Percentiles rank a stretch among this genome's conserved stretches.
Evolutionary conservation across 37 sponge, comb jelly and placozoan genomes (phyloP).

Genomic region (Lycopodina hypogea): DNA sequence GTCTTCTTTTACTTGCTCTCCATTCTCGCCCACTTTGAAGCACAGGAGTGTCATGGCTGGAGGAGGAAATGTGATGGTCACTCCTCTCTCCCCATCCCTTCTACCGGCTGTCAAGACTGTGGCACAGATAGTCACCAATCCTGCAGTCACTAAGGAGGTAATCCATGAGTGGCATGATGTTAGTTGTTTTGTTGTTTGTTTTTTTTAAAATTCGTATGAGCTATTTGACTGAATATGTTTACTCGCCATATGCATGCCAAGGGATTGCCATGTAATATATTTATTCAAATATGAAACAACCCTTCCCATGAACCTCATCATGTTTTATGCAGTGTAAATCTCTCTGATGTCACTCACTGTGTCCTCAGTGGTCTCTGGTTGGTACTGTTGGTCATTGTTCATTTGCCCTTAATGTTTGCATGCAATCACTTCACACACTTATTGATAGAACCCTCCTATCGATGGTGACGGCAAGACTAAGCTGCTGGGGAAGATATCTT

Average conservation of each 20-base stretch:
- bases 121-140: conserved; percentile 1
- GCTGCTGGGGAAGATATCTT: not conserved
- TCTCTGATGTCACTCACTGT: too few species aligned
- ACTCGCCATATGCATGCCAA: too few species aligned
- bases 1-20: not conserved
- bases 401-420: too few species aligned
- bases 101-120: conserved; percentile 1
- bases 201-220: too few species aligned
- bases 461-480: not conserved
- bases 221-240: too few species aligned
- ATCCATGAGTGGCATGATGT: not conserved
- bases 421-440: too few species aligned
- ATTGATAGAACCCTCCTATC: not conserved
- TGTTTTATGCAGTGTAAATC: too few species aligned
- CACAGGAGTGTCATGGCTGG: not conserved
- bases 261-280: too few species aligned
- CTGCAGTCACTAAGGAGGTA: not conserved
- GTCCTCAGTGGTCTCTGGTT: too few species aligned
- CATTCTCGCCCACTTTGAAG: not conserved
- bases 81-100: conserved; percentile 9
- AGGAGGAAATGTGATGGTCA: conserved; percentile 9
- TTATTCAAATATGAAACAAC: too few species aligned
- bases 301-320: too few species aligned
- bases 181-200: not conserved
- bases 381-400: too few species aligned